phyloP scores from a whole-genome alignment of 2,888 invertebrate genomes.

The Iselma pallidipennis region DNA sequence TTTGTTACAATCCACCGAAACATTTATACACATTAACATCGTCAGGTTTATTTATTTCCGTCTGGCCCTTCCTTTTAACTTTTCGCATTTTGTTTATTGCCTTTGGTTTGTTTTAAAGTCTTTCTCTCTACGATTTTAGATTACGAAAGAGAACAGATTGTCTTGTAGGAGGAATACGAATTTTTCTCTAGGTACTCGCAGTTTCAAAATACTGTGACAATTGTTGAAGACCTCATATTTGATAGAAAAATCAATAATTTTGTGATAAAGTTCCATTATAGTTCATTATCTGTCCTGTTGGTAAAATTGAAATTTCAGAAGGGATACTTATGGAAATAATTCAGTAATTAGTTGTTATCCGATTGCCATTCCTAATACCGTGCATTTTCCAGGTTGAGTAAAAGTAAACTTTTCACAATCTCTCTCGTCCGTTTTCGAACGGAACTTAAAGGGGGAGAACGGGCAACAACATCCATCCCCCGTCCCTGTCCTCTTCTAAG shows the following conservation, averaged over 20 bases:
- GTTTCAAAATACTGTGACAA: too few species aligned
- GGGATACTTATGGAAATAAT: constrained; percentile 2
- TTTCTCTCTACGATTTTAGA: constrained; percentile 1
- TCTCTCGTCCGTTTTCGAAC: not conserved
- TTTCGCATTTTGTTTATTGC: constrained; percentile 49
- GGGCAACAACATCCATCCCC: not conserved
- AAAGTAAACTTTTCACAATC: not conserved
- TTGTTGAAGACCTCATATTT: too few species aligned
- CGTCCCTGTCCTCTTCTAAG: constrained; percentile 38
- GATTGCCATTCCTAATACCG: too few species aligned
- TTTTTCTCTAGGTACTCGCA: too few species aligned
- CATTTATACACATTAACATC: constrained; percentile 56
- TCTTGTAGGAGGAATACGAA: too few species aligned
- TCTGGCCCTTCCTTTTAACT: constrained; percentile 52
- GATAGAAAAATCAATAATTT: too few species aligned
- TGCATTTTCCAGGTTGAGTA: not conserved
- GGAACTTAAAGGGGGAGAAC: not conserved
- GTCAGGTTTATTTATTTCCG: constrained; percentile 52
- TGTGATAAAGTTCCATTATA: too few species aligned
- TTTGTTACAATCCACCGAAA: constrained; percentile 55
- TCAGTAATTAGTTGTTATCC: not conserved
- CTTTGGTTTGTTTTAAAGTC: constrained; percentile 18
- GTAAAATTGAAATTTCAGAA: too few species aligned
- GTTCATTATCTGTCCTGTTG: too few species aligned
- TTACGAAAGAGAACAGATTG: constrained; percentile 3